Base-by-base conservation (phyloP, 2,113 vertebrate genomes). In the Hydropotes inermis region DNA sequence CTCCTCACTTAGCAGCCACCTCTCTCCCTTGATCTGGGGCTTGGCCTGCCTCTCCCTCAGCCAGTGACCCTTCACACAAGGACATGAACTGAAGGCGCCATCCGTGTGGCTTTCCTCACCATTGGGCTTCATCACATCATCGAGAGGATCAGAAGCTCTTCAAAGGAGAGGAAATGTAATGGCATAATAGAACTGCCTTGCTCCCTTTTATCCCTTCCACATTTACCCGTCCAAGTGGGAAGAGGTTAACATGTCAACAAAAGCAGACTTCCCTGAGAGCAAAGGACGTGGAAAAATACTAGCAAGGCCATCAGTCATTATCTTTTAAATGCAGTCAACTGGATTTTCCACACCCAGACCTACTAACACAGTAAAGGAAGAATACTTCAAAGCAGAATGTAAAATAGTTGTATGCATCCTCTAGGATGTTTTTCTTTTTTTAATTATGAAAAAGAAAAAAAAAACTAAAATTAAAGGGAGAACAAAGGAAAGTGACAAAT, bases 201-300 rank as follows among this genome's bases (percentile, higher is more conserved):
- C 76, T 91, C 79, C 28, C 28, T 23, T 84, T 67, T 50, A 25
- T 16, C 2, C 27, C 54, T 45, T 95, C 58, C 57, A 87, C 52
- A 95, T 97, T 96, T 96, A 36, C 74, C 60, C 9, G 0, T 97
- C 92, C 91, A 89, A 91, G 50, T 89, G 19, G 39, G 54, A 45
- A 88, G 91, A 96, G 95, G 52, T 79, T 95, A 97, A 92, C 25
- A 97, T 61, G 61, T 39, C 64, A 96, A 92, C 70, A 85, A 89
- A 96, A 94, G 82, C 45, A 83, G 33, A 86, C 92, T 96, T 96
- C 7, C 8, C 43, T 89, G 70, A 87, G 47, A 87, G 70, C 12
- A 3, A 28, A 95, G 57, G 21, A 97, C 97, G 94, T 91, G 52
- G 83, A 89, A 83, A 97, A 94, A 61, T 76, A 96, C 39, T 45